Base-by-base conservation (phyloP, 2,888 invertebrate species). In the Notodonta dromedarius region DNA sequence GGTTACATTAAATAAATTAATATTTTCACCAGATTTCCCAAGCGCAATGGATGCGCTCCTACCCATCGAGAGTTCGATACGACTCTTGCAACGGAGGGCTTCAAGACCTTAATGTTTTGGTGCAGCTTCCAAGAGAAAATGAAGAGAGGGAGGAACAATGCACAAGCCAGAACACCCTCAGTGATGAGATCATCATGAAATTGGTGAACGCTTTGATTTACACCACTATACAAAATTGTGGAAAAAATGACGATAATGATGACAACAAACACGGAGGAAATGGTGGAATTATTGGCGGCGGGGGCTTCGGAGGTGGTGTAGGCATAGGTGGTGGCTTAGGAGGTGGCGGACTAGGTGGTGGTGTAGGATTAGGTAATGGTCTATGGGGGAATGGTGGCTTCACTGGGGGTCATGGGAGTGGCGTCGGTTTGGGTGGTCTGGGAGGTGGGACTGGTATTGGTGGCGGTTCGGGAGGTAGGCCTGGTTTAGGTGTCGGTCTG, bases 141-240 rank as follows among this genome's bases (percentile, higher is more conserved):
- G 74, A 71, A 16, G 71, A 70, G n/a, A 72, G 72, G 46, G 70
- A 71, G 39, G 61, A 54, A 14, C 60, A 57, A 55, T 59, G 57
- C 54, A 56, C 52, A 5, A 64, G 56, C 11, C 61, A 59, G 9
- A 67, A 66, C 48, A 61, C 59, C 7, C 70, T 83, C 11, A 83
- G 84, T 40, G 89, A 90, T 63, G 86, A 86, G 60, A 79, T 91
- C 14, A 87, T 91, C 9, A 76, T 85, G 69, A 89, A 87, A 64
- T 73, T 91, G 44, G 82, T 90, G 12, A 88, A 90, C 59, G 91
- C 90, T 9, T 69, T 91, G 32, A 82, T 91, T 24, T 83, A 80
- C 40, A 85, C 84, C 4, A 81, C 86, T 12, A 83, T 86, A 1
- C 82, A 84, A 54, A 79, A 76, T 65, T 78, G 81, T 60, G 73